Evolutionary conservation across 1,140 invertebrate species (phyloP).

Genomic region (Drosophila tsacasi): DNA sequence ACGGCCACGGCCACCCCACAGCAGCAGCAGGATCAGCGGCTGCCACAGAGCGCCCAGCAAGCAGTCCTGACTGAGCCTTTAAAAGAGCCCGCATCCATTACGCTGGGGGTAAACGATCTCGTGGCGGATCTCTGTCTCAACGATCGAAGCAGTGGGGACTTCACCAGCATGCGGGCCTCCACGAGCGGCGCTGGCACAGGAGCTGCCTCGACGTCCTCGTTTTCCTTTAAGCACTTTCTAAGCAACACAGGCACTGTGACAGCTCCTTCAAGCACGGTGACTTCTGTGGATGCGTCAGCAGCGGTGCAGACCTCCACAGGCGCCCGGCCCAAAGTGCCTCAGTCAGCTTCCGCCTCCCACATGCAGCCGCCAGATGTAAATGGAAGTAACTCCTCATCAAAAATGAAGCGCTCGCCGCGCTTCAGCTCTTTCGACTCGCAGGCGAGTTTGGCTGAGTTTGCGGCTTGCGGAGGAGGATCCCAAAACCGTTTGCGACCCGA

Average conservation of each 20-base stretch:
- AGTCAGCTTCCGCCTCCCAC: slow-evolving; percentile 71
- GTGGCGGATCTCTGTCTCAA: slow-evolving; percentile 73
- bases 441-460: slow-evolving; percentile 84
- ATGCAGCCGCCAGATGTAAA: slow-evolving; percentile 67
- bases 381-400: slow-evolving; percentile 64
- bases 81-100: slow-evolving; percentile 14
- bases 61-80: slow-evolving; percentile 28
- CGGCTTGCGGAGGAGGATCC: slow-evolving; percentile 43
- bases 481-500: slow-evolving; percentile 50
- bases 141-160: slow-evolving; percentile 47
- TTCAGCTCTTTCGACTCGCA: slow-evolving; percentile 85
- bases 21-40: slow-evolving; percentile 29
- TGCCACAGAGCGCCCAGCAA: slow-evolving; percentile 43
- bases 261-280: slow-evolving; percentile 79
- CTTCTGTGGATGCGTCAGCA: slow-evolving; percentile 60
- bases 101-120: slow-evolving; percentile 64
- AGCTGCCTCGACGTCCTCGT: slow-evolving; percentile 76
- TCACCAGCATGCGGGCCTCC: slow-evolving; percentile 55
- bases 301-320: slow-evolving; percentile 78
- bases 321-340: slow-evolving; percentile 81
- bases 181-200: slow-evolving; percentile 13
- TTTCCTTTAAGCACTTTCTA: slow-evolving; percentile 93
- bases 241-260: slow-evolving; percentile 72
- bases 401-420: slow-evolving; percentile 84
- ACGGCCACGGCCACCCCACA: slow-evolving; percentile 34